Evolutionary conservation across 2,888 invertebrate species (phyloP), one percentile per base, ranked within the genome.

Genomic region (Catonia carolina): DNA sequence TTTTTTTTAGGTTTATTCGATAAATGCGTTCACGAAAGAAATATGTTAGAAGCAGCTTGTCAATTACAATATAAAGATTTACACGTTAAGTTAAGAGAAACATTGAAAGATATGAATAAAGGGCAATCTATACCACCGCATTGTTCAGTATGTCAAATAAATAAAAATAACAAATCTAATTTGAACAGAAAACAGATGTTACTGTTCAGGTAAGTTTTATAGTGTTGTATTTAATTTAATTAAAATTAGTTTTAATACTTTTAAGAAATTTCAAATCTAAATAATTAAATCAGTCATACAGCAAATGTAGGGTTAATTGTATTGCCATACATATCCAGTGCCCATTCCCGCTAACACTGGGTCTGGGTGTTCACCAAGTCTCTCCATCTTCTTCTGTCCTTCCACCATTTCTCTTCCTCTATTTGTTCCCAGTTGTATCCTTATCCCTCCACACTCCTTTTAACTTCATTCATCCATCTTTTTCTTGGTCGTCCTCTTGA

Each of bases 11-110:
- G 82, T 53, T 87, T 90, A 77, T 73, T 89, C 61, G 82, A 83
- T 15, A 87, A 88, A 66, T 88, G 86, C 60, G 79, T 81, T 33
- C 86, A 86, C 68, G 87, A 90, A 69, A 81, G 84, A 67, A 79
- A 84, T 47, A 76, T 88, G 65, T 76, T 88, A 63, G 78, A 80
- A 63, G 82, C 83, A 0, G 83, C 84, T 2, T 79, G 83, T 45
- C 79, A 79, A 61, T 73, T 85, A 39, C 74, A 86, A 39, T 82
- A 85, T 64, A 75, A 80, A 53, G 86, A 89, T 73, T 75, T 89
- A 51, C 86, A 86, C 67, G 74, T 74, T 53, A 64, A 72, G 53
- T 71, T 76, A 22, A 67, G 66, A 0, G 65, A 68, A 41, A 67
- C 64, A 7, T 45, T 67, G 22, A 52, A 48, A 37, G 42, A 56